Evolutionary conservation across 2,888 invertebrate genomes (phyloP).

Genomic region (Phengaris arion): DNA sequence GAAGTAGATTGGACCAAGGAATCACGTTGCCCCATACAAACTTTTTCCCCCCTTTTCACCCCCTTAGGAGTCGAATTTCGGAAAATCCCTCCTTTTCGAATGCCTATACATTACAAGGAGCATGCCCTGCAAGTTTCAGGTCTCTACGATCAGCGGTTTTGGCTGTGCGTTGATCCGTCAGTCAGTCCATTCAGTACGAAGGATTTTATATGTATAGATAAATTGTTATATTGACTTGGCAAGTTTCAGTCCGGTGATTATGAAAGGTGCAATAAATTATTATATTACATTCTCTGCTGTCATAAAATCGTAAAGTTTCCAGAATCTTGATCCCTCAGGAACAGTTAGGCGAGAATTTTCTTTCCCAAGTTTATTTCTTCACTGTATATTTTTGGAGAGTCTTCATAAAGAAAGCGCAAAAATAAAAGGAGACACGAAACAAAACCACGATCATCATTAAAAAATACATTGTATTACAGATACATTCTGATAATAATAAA

Average conservation of each 20-base stretch:
- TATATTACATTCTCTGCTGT: neutral
- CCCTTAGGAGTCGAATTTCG: no score
- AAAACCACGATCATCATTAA: neutral
- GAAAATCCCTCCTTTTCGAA: no score
- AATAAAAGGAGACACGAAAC: neutral
- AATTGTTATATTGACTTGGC: no score
- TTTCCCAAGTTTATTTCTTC: neutral
- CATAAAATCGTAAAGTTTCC: constrained; percentile 9
- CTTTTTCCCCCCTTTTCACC: no score
- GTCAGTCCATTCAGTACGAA: no score
- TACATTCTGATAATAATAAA: neutral
- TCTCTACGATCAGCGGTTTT: no score
- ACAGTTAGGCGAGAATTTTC: constrained; percentile 2
- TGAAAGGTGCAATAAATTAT: neutral
- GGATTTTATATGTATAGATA: no score
- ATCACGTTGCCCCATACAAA: no score
- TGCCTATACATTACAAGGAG: no score
- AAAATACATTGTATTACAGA: constrained; percentile 10
- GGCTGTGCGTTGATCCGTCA: no score
- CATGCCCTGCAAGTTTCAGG: no score
- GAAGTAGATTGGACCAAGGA: no score
- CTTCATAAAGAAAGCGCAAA: neutral
- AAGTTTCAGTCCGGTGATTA: neutral
- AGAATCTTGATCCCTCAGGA: neutral
- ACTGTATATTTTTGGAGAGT: neutral